These are phyloP conservation scores for Scartelaos histophorus DNA, from an alignment of 2,113 vertebrate genomes.

Conservation along the genomic window DNA sequence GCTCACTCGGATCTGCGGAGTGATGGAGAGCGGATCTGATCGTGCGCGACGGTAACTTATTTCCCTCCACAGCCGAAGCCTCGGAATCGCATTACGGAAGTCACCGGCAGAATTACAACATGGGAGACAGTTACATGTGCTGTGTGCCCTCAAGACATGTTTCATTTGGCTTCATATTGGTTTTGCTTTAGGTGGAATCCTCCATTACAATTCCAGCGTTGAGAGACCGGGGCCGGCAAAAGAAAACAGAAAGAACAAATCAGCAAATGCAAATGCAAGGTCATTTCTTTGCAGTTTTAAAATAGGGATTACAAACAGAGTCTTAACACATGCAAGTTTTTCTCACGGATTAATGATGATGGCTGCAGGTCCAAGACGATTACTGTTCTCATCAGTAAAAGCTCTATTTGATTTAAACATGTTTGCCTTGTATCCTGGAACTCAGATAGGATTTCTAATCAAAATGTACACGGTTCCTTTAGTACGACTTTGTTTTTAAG, in stretches of 20 bases:
- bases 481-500: too few relatives aligned
- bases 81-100: constrained; percentile 39
- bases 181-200: background rate
- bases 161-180: constrained; percentile 14
- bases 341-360: too few relatives aligned
- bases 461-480: too few relatives aligned
- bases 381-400: too few relatives aligned
- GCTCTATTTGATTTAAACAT: too few relatives aligned
- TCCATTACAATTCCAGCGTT: background rate
- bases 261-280: too few relatives aligned
- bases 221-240: background rate
- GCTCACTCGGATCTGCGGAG: constrained; percentile 39
- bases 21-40: constrained; percentile 47
- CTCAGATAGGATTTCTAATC: too few relatives aligned
- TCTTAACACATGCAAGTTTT: too few relatives aligned
- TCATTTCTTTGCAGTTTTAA: too few relatives aligned
- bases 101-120: constrained; percentile 18
- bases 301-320: too few relatives aligned
- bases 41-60: constrained; percentile 32
- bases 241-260: background rate
- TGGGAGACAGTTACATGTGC: background rate
- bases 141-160: constrained; percentile 9
- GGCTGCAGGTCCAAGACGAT: too few relatives aligned
- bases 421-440: too few relatives aligned
- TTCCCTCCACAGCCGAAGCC: constrained; percentile 36